Conservation (phyloP, 2,113 vertebrate species). For the Malurus melanocephalus region DNA sequence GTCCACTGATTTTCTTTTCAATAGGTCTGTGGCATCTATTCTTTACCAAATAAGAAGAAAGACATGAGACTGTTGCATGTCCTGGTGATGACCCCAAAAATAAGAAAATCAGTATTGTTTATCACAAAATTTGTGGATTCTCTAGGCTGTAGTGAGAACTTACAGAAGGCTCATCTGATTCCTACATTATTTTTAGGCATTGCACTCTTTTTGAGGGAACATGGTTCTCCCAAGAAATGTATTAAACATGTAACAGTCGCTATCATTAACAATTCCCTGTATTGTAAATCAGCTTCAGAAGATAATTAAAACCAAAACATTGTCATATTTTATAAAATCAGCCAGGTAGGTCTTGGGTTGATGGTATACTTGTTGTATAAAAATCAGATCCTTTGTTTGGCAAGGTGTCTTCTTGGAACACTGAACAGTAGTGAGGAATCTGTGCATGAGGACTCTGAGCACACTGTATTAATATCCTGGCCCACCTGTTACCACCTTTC, state of each 20-base stretch:
- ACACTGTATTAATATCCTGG: not conserved
- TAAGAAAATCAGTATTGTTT: not conserved
- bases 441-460: not conserved
- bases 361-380: not conserved
- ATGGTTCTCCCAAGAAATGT: not conserved
- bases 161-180: not conserved
- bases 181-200: not conserved
- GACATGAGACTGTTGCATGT: not conserved
- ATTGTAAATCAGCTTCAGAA: not conserved
- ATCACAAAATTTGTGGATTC: not conserved
- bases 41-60: not conserved
- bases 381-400: not conserved
- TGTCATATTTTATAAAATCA: not conserved
- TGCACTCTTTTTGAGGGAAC: not conserved
- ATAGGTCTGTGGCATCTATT: not conserved
- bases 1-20: not conserved
- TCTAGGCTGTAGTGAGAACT: not conserved
- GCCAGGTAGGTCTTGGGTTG: not conserved
- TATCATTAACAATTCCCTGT: not conserved
- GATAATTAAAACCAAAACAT: not conserved
- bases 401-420: not conserved
- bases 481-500: not conserved
- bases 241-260: not conserved
- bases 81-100: not conserved
- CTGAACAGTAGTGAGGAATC: not conserved